Percentiles rank a stretch among this genome's conserved stretches.
Evolutionary conservation across 2,888 invertebrate species (phyloP).

Genomic region (Ormyrus pomaceus): DNA sequence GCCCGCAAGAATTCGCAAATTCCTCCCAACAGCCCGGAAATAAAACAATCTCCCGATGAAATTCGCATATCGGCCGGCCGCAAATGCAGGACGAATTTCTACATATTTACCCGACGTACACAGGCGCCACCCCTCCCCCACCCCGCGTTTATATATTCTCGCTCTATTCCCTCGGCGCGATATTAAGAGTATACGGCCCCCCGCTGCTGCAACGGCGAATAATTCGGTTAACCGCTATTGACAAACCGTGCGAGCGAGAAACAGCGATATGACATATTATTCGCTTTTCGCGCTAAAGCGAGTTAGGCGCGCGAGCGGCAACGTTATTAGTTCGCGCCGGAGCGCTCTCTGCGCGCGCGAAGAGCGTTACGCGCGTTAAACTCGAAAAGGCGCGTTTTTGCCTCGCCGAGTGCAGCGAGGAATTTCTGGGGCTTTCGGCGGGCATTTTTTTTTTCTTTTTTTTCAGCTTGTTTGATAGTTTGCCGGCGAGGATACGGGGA

Average conservation of each 20-base stretch:
- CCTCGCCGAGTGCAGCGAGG: background rate
- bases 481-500: no score
- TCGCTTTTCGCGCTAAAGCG: slow-evolving; percentile 18
- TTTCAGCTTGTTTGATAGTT: no score
- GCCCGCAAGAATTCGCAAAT: no score
- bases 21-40: no score
- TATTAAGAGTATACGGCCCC: background rate
- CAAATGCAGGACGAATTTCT: background rate
- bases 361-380: background rate
- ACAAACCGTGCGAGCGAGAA: slow-evolving; percentile 12
- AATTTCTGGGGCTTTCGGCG: no score
- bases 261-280: slow-evolving; percentile 27
- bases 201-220: background rate
- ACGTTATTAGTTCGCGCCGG: background rate
- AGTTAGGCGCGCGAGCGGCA: background rate
- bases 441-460: no score
- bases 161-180: slow-evolving; percentile 2
- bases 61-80: no score
- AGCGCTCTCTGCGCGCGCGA: slow-evolving; percentile 5
- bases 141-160: background rate
- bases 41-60: no score
- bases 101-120: background rate
- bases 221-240: slow-evolving; percentile 32
- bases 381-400: background rate
- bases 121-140: no score